Evolutionary conservation across 2,797 vertebrate species (phyloP).

Genomic region (Cryptoprocta ferox): DNA sequence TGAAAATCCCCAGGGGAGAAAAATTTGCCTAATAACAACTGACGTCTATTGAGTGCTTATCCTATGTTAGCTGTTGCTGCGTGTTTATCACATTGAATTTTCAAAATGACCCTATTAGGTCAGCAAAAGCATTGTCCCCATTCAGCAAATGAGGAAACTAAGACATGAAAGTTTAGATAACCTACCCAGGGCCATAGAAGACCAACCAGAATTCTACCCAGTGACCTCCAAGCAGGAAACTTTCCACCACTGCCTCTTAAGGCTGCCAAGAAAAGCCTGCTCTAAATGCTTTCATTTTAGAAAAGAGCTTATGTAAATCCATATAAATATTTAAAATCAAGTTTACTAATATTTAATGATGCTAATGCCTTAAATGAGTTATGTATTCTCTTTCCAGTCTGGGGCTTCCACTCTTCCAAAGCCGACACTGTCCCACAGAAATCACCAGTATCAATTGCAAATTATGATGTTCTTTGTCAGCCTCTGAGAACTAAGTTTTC

Average conservation of each 20-base stretch:
- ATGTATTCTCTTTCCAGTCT: neutral
- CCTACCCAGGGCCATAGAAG: neutral
- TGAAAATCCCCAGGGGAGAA: neutral
- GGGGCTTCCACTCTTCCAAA: neutral
- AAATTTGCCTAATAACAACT: neutral
- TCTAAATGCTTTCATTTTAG: neutral
- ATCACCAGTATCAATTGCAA: neutral
- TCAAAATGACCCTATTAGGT: neutral
- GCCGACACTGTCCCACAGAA: neutral
- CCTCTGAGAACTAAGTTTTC: neutral
- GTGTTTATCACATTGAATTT: neutral
- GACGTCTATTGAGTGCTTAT: neutral
- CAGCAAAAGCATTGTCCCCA: neutral
- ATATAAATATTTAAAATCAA: neutral
- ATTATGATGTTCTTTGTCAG: neutral
- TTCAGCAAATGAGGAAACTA: neutral
- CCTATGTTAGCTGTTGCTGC: neutral
- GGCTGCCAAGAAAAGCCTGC: neutral
- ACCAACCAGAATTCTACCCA: neutral
- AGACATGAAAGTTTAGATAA: neutral
- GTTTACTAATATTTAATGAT: neutral
- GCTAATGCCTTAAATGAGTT: neutral
- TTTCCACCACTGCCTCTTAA: neutral
- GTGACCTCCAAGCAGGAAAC: neutral
- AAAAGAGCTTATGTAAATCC: neutral